These are phyloP conservation scores for Xanthorhoe designata DNA, from an alignment of 2,888 invertebrate species.

Conservation along the genomic window DNA sequence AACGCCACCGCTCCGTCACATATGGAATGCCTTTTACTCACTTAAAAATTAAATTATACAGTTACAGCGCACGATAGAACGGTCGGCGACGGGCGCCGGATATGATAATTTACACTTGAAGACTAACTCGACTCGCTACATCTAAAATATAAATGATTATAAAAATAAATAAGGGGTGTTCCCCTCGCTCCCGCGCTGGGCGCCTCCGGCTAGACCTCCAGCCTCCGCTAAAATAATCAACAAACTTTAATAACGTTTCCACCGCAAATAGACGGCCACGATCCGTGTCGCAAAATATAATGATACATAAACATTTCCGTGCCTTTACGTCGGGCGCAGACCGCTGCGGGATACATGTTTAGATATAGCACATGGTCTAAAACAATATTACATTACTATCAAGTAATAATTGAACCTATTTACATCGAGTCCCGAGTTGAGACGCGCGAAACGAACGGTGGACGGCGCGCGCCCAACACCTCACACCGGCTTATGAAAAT, in stretches of 20 bases:
- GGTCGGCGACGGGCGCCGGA: constrained; percentile 43
- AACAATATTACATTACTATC: constrained; percentile 82
- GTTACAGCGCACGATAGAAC: constrained; percentile 68
- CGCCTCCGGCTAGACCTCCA: constrained; percentile 22
- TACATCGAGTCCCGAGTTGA: constrained; percentile 56
- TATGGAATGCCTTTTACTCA: constrained; percentile 83
- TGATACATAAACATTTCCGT: constrained; percentile 65
- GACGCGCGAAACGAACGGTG: constrained; percentile 10
- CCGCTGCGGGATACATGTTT: constrained; percentile 44
- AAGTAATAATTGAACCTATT: constrained; percentile 74
- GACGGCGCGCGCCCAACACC: constrained; percentile 16
- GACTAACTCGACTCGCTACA: constrained; percentile 68
- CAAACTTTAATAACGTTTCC: constrained; percentile 66
- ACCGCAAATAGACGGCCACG: constrained; percentile 50
- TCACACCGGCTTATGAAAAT: constrained; percentile 23
- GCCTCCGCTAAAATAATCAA: constrained; percentile 62
- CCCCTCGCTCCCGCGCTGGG: constrained; percentile 65
- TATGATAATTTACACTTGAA: constrained; percentile 68
- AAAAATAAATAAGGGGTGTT: constrained; percentile 82
- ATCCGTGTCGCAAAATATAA: constrained; percentile 68
- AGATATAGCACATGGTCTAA: constrained; percentile 82
- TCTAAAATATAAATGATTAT: constrained; percentile 83
- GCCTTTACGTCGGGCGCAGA: constrained; percentile 39
- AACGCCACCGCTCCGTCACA: constrained; percentile 77
- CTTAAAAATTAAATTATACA: constrained; percentile 77